Percentiles rank a stretch among this genome's conserved stretches.
Evolutionary conservation across 1,140 invertebrate genomes (phyloP).

Genomic region (Hyphantria cunea): DNA sequence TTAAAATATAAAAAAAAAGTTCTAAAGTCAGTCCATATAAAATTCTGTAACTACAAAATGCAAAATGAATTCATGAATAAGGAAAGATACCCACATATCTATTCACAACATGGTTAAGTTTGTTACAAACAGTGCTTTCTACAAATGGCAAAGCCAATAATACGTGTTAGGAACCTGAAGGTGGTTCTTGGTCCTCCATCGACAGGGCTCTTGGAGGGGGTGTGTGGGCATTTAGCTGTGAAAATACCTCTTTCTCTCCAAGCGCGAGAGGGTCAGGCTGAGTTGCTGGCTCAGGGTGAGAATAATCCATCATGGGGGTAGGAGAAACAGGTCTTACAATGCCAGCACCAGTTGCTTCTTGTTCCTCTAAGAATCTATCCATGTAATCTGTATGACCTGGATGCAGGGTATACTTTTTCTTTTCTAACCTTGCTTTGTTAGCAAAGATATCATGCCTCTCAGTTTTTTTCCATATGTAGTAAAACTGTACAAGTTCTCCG

Average conservation of each 20-base stretch:
- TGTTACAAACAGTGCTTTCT: slow-evolving; percentile 50
- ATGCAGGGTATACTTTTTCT: slow-evolving; percentile 93
- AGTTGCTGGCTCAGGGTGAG: slow-evolving; percentile 59
- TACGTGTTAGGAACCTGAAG: slow-evolving; percentile 71
- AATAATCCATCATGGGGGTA: slow-evolving; percentile 70
- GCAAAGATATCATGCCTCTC: slow-evolving; percentile 97
- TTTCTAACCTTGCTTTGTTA: slow-evolving; percentile 91
- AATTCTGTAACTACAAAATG: slow-evolving; percentile 26
- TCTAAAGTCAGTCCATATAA: slow-evolving; percentile 44
- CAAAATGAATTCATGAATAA: slow-evolving; percentile 45
- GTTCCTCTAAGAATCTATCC: slow-evolving; percentile 93
- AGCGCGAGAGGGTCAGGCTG: slow-evolving; percentile 77
- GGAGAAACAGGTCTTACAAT: slow-evolving; percentile 73
- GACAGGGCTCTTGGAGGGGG: slow-evolving; percentile 63
- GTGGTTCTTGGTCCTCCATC: slow-evolving; percentile 64
- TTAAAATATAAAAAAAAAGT: slow-evolving; percentile 32
- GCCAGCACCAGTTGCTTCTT: slow-evolving; percentile 82
- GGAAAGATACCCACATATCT: slow-evolving; percentile 37
- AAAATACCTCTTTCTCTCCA: slow-evolving; percentile 78
- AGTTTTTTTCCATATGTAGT: slow-evolving; percentile 99
- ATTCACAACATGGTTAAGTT: slow-evolving; percentile 32
- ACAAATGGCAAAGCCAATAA: slow-evolving; percentile 46
- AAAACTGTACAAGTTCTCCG: slow-evolving; percentile 98
- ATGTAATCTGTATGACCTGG: slow-evolving; percentile 93
- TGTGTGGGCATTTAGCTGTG: slow-evolving; percentile 66